Evolutionary conservation across 1,140 invertebrate species (phyloP), one percentile per base, ranked within the genome.

Genomic region (Papilio xuthus): DNA sequence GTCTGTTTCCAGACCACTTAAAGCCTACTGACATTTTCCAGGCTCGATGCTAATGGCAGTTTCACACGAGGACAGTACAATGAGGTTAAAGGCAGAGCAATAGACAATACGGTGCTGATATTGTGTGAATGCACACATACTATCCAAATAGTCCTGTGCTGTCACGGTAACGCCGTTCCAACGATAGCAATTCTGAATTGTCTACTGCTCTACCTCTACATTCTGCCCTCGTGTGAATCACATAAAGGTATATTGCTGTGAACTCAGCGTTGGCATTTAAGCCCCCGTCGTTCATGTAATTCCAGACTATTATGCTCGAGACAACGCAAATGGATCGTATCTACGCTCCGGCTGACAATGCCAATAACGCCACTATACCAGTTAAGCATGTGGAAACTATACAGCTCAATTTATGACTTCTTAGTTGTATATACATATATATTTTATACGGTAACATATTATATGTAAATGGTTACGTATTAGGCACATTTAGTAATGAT

Each of bases 261-360:
- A 76, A 63, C 56, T 63, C 28, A 60, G 7, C 73, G 74, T 37
- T 76, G 53, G 63, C 50, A 76, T 76, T 76, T 63, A 60, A 76
- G 53, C 53, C 50, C 53, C 50, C 20, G 41, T n/a, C 56, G 74
- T 41, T 76, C 74, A 60, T 28, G 73, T 76, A 76, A 76, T 76
- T 76, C 74, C 74, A 63, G 41, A 56, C 74, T 60, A 76, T 76
- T 76, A 76, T 76, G 53, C 56, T 76, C 32, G 74, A 76, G 74
- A 60, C 74, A 76, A 76, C 53, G 56, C 74, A 63, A 76, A 76
- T 76, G 42, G 74, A 76, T 63, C 56, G 56, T 60, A 60, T n/a
- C 74, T 76, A 63, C 26, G 26, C 74, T 76, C 28, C 42, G 71
- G 23, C n/a, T 63, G 53, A 76, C 74, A 76, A 76, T 76, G 32